A percentile compares a stretch with the other conserved stretches of the same genome.
These are phyloP conservation scores for Capitulum mitella DNA, from an alignment of 2,888 invertebrate species.

Conservation along the genomic window DNA sequence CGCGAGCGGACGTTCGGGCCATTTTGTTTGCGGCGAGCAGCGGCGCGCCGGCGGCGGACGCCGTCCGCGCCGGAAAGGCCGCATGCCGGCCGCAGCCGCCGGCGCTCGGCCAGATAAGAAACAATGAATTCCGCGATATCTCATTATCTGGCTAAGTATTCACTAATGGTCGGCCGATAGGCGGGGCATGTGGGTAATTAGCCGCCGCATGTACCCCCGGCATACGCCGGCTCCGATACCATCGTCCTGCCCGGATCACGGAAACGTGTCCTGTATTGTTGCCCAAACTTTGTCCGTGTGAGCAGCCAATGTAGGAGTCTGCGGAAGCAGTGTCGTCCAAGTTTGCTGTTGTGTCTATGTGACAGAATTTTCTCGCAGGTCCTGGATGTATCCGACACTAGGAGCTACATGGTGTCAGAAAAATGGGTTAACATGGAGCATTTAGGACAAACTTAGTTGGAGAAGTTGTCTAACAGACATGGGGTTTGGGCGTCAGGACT, in stretches of 20 bases:
- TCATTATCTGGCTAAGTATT: conserved; percentile 15
- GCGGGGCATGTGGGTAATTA: conserved; percentile 4
- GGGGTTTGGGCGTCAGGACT: too few species aligned
- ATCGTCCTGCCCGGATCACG: neutral
- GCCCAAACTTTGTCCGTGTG: neutral
- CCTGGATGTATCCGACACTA: too few species aligned
- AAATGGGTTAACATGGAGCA: too few species aligned
- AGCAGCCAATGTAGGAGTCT: too few species aligned
- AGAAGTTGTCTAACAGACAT: too few species aligned
- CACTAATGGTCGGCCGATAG: conserved; percentile 10
- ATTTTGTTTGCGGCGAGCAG: conserved; percentile 6
- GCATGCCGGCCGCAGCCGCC: neutral
- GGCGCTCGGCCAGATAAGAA: neutral
- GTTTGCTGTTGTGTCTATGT: too few species aligned
- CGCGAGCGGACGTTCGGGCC: neutral
- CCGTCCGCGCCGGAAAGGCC: neutral
- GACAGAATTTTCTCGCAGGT: too few species aligned
- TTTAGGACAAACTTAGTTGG: too few species aligned
- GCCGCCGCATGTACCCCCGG: neutral
- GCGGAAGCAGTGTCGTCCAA: too few species aligned
- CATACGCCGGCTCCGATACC: neutral
- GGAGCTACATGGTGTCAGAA: too few species aligned
- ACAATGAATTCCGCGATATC: conserved; percentile 1
- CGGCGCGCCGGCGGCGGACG: neutral
- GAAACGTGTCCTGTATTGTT: neutral